Base-by-base conservation (phyloP, 2,797 vertebrate genomes). In the Rallus crepitans region DNA sequence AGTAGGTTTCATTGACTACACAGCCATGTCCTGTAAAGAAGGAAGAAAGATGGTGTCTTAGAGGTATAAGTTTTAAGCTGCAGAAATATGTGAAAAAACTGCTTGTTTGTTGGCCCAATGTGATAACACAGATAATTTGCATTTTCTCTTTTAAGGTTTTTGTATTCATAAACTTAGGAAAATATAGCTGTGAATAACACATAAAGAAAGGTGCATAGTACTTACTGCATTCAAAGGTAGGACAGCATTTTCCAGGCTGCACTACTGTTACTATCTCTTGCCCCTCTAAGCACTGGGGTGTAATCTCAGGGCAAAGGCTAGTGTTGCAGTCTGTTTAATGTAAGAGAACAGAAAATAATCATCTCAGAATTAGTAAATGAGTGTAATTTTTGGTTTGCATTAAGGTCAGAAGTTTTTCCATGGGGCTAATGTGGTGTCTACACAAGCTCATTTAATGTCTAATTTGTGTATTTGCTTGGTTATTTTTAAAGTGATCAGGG, bases 181-280 rank as follows among this genome's bases (percentile, higher is more conserved):
- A 83, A 78, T 20, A 20, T 4, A 89, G 17, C 15, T 57, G 20
- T 70, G 52, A 84, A 42, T 37, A 63, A 30, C 3, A 20, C 4
- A 20, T 31, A n/a, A 75, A 76, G 60, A 55, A 55, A 84, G 27
- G 14, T 76, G 11, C 40, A 11, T 35, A 33, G 23, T 61, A 97
- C 98, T 98, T 98, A 99, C 99, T 97, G 95, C 99, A 99, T 72
- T 9, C 97, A 37, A 92, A 95, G 80, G 93, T 79, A 9, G 98
- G 98, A 95, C 99, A 99, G 96, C 99, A 99, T 95, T 98, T 97
- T 56, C 98, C 99, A 7, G 97, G 97, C 48, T 98, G 93, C 19
- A 98, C 89, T 82, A 37, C 53, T 57, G 98, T 59, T 42, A 93
- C 7, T 45, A 94, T 81, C 21, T 39, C 83, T 77, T 97, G 98